Evolutionary conservation across 2,113 vertebrate genomes (phyloP), one percentile per base, ranked within the genome.

Genomic region (Microtus richardsoni): DNA sequence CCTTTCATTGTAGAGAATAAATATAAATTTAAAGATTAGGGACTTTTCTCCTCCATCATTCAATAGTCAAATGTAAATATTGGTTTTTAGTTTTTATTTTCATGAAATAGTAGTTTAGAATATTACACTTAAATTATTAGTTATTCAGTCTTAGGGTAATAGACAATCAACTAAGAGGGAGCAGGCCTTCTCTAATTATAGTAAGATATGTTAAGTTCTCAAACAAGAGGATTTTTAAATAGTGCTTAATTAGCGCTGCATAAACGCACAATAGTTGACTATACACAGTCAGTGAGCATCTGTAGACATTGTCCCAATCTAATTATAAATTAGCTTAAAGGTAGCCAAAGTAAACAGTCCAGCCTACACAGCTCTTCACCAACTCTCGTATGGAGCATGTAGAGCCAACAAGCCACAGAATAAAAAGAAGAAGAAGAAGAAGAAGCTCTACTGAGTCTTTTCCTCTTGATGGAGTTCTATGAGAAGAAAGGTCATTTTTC

Each of bases 401-500:
- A 70, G 33, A 92, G 85, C 14, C 47, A 83, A 66, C 6, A 87
- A 75, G 60, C 24, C 39, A 75, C 88, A 88, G 41, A 83, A 93
- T 26, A 92, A 78, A 3, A 83, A 47, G 7, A 8, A 47, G 7
- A 47, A 47, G 91, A 78, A 13, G 13, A 78, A 89, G 91, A 47
- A 44, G 17, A 71, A 68, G 66, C 91, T 54, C 58, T 91, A 68
- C 64, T 52, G 30, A 68, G 33, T 75, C 13, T 0, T 39, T 83
- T 24, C 36, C 17, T 41, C 28, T 84, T n/a, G 14, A 64, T 79
- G 24, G 88, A 92, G 75, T 83, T 87, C 3, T 79, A n/a, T 70
- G 30, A 79, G 41, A 91, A 54, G 28, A 95, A 95, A 97, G 95
- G 95, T 96, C 96, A 95, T 86, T 91, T 92, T 92, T 92, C 78